Conservation (phyloP, 2,888 invertebrate genomes). For the Encarsia formosa region DNA sequence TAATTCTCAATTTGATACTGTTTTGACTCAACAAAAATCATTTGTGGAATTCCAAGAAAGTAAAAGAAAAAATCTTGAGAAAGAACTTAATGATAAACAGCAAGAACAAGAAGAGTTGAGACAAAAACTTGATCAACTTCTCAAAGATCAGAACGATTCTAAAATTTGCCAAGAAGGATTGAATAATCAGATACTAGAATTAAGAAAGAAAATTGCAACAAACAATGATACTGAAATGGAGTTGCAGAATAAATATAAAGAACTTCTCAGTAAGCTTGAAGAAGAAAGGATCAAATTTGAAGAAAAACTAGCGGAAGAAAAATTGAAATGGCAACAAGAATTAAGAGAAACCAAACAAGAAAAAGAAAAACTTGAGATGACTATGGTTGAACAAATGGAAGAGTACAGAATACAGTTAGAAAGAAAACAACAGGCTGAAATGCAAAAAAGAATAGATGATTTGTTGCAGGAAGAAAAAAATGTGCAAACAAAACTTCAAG, state of each 20-base stretch:
- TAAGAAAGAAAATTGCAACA: slow-evolving; percentile 53
- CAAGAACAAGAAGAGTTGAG: slow-evolving; percentile 53
- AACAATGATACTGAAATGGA: slow-evolving; percentile 45
- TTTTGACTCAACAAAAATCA: slow-evolving; percentile 37
- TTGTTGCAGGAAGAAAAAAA: slow-evolving; percentile 53
- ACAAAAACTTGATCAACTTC: slow-evolving; percentile 50
- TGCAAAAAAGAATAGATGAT: slow-evolving; percentile 50
- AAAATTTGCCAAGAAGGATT: slow-evolving; percentile 54
- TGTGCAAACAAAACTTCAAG: slow-evolving; percentile 40
- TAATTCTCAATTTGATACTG: slow-evolving; percentile 31
- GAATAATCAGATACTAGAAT: slow-evolving; percentile 51
- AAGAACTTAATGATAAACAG: slow-evolving; percentile 52
- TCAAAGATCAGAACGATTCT: slow-evolving; percentile 53
- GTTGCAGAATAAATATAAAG: slow-evolving; percentile 53
- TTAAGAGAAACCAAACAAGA: slow-evolving; percentile 49
- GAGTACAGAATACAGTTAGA: slow-evolving; percentile 48
- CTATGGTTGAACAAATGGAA: slow-evolving; percentile 53
- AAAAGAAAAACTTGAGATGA: slow-evolving; percentile 53
- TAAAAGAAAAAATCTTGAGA: slow-evolving; percentile 50
- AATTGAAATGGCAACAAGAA: slow-evolving; percentile 55
- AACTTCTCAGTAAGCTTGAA: slow-evolving; percentile 52
- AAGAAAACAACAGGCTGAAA: slow-evolving; percentile 48
- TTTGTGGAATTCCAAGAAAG: slow-evolving; percentile 39
- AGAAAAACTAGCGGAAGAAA: slow-evolving; percentile 53
- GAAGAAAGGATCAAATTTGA: slow-evolving; percentile 56